phyloP scores from a whole-genome alignment of 2,797 vertebrate species.

The Bovichtus variegatus region DNA sequence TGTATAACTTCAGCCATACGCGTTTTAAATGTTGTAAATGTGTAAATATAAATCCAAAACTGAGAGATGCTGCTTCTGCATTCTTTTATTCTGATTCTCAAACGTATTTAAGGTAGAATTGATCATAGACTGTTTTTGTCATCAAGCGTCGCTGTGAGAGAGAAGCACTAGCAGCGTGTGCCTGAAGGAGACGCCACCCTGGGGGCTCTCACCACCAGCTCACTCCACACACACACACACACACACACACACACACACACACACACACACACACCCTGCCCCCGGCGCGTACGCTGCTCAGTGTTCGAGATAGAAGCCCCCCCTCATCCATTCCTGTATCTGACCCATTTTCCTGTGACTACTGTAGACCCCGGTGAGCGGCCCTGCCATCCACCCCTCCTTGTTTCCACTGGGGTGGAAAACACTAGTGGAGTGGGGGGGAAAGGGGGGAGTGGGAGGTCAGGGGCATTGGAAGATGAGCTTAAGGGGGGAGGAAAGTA shows the following conservation, averaged over 20 bases:
- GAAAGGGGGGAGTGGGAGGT: conserved; percentile 57
- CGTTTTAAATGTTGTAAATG: not conserved
- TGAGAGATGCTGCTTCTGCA: not conserved
- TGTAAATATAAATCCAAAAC: not conserved
- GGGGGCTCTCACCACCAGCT: conserved; percentile 38
- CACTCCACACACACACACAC: conserved; percentile 28
- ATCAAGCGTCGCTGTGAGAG: conserved; percentile 18
- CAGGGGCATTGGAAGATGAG: conserved; percentile 63
- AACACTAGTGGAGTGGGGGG: conserved; percentile 67
- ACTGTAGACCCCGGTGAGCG: conserved; percentile 44
- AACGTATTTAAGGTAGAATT: not conserved
- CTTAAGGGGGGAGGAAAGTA: conserved; percentile 61
- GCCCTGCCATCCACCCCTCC: conserved; percentile 57
- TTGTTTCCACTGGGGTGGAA: conserved; percentile 79
- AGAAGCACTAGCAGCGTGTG: conserved; percentile 33
- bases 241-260: conserved; percentile 1
- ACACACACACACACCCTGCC: conserved; percentile 21
- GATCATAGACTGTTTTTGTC: not conserved
- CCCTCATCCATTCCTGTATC: conserved; percentile 41
- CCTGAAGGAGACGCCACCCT: conserved; percentile 48
- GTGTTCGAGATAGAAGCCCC: conserved; percentile 27
- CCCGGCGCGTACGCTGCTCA: conserved; percentile 16
- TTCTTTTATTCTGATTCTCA: too few species aligned
- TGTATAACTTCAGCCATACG: not conserved
- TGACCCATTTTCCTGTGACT: conserved; percentile 77